Evolutionary conservation across 2,888 invertebrate genomes (phyloP), one percentile per base, ranked within the genome.

Genomic region (Meandrusa payeni): DNA sequence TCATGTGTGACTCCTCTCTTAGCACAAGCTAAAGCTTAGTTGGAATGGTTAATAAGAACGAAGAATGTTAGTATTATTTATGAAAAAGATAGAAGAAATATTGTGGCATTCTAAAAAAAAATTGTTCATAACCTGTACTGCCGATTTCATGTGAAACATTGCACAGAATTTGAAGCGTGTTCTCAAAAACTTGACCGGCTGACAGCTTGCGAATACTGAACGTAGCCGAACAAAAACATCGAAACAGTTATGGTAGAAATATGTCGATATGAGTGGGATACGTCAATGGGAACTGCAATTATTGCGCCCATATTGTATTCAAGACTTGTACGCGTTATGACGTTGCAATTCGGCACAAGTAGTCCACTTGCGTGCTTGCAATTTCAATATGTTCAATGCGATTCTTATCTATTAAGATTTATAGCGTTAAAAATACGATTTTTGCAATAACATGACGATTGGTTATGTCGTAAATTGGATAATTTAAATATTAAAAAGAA

Each of bases 281-380:
- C 53, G 46, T 54, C 60, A 64, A 61, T 60, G 63, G 55, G 50
- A 57, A 58, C 54, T 58, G 57, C 55, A 54, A 54, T 51, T 50
- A 52, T 54, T 58, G 62, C 56, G 54, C 53, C n/a, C 53, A 57
- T 64, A 56, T 67, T 58, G 54, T 64, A 74, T 70, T 65, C 65
- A 62, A 59, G 53, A 54, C 53, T 54, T 54, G 67, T 64, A 65
- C 66, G 65, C 65, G 70, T 73, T 72, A 75, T 64, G 67, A 72
- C 57, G 62, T 69, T 77, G 70, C 65, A 69, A 74, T 72, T 71
- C 66, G 62, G 53, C 50, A 54, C 61, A 64, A 65, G 66, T 63
- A 61, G 47, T 59, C 40, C 40, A 28, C 46, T 48, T 41, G 48
- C 59, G 59, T 59, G 58, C 23, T 5, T 37, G 7, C 49, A 51